Evolutionary conservation across 1,140 invertebrate genomes (phyloP), one percentile per base, ranked within the genome.

Genomic region (Stegodyphus dumicola): DNA sequence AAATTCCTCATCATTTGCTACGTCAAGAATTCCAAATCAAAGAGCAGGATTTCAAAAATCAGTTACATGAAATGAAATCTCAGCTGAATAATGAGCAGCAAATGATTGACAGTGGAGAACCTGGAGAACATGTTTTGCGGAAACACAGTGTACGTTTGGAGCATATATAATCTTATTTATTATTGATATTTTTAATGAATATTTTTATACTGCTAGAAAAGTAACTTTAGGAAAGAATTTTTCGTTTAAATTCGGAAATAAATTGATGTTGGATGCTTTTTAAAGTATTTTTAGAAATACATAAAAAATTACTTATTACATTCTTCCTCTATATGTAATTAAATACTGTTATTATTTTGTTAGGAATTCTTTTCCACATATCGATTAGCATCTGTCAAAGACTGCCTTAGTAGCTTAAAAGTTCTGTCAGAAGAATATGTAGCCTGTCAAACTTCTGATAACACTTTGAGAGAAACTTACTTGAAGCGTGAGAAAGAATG

Each of bases 11-110:
- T 48, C 96, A 97, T 91, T 91, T 98, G 49, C 94, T 97, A 91
- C 93, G 94, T 87, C 91, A 98, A n/a, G 96, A 99, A 90, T 98
- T 98, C 90, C 91, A 94, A 15, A 90, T 97, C 6, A 95, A 97
- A 85, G 96, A 98, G 90, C 93, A 94, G 15, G 94, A 94, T 3
- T 97, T 98, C 90, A 92, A 94, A 77, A 94, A 96, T 80, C 95
- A 95, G 86, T 91, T 98, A 53, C 95, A 96, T 88, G 95, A 97
- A 88, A 95, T 98, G 79, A 96, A 98, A 89, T 95, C 95, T 89
- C 95, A 97, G 90, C 93, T 97, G n/a, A 94, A 93, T 85, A 92
- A 94, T 60, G 95, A 97, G 89, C 94, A 97, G 87, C 94, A 96
- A 90, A 94, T 95, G 1, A 93, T 98, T 64, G 95, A 94, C 88